These are phyloP conservation scores for Ursus arctos DNA, from an alignment of 2,113 vertebrate species.

Conservation along the genomic window DNA sequence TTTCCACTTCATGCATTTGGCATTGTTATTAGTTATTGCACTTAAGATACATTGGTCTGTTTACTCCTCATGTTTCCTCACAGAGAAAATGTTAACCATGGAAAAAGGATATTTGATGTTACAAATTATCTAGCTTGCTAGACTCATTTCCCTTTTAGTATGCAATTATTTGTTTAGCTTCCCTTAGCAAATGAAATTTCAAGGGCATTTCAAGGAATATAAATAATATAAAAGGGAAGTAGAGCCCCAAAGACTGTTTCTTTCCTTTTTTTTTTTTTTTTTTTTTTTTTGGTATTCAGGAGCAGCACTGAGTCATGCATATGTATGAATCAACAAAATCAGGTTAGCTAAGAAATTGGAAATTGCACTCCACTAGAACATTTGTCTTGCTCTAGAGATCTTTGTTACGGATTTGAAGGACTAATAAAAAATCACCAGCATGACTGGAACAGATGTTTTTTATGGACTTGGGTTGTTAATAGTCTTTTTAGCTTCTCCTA, in stretches of 20 bases:
- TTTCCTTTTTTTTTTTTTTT: conserved; percentile 62
- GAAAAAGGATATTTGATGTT: conserved; percentile 87
- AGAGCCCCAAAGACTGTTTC: conserved; percentile 77
- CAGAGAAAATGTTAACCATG: conserved; percentile 84
- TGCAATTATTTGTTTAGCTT: conserved; percentile 91
- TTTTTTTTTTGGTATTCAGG: conserved; percentile 86
- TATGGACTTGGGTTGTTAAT: conserved; percentile 90
- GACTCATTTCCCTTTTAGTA: conserved; percentile 87
- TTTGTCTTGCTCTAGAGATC: conserved; percentile 91
- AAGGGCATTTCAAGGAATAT: conserved; percentile 91
- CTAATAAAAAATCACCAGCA: conserved; percentile 91
- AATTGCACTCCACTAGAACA: conserved; percentile 88
- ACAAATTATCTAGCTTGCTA: conserved; percentile 87
- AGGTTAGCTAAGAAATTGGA: conserved; percentile 90
- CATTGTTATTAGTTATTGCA: conserved; percentile 86
- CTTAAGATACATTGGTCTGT: conserved; percentile 87
- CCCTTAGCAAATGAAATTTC: conserved; percentile 90
- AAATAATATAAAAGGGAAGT: conserved; percentile 85
- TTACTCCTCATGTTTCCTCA: conserved; percentile 84
- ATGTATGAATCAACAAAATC: conserved; percentile 92
- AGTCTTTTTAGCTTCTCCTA: conserved; percentile 90
- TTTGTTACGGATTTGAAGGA: conserved; percentile 90
- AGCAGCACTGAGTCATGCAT: conserved; percentile 89
- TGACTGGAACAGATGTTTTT: conserved; percentile 94
- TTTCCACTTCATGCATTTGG: conserved; percentile 86